Conservation (phyloP, 2,113 vertebrate species). For the Percina caprodes region DNA sequence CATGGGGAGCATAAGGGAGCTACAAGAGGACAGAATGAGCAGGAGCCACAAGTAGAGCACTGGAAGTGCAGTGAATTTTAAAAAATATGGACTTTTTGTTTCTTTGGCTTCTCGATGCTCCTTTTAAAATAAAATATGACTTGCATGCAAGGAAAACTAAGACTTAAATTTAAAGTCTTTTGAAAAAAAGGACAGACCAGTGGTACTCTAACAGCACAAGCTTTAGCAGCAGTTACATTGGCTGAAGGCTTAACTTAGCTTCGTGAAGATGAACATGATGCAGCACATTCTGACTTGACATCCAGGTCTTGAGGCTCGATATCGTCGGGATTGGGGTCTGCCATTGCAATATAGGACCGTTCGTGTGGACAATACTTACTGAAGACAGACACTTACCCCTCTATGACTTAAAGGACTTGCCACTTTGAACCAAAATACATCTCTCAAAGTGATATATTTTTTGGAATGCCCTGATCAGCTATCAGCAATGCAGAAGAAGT, state of each 20-base stretch:
- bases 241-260: too few species aligned
- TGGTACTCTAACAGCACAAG: too few species aligned
- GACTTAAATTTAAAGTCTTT: not conserved
- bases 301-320: too few species aligned
- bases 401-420: not conserved
- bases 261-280: too few species aligned
- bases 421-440: not conserved
- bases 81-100: conserved; percentile 15
- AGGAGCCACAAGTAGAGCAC: conserved; percentile 11
- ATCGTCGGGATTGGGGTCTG: too few species aligned
- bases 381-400: not conserved
- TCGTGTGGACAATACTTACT: too few species aligned
- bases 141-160: not conserved
- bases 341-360: too few species aligned
- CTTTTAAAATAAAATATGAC: conserved; percentile 2
- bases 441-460: not conserved
- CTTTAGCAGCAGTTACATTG: too few species aligned
- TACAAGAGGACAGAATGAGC: conserved; percentile 32
- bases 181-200: not conserved
- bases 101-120: conserved; percentile 5
- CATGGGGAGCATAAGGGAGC: conserved; percentile 42
- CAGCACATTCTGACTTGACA: too few species aligned
- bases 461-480: not conserved
- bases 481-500: not conserved
- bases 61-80: conserved; percentile 20